Conservation (phyloP, 2,113 vertebrate genomes). For the Crypturellus undulatus region DNA sequence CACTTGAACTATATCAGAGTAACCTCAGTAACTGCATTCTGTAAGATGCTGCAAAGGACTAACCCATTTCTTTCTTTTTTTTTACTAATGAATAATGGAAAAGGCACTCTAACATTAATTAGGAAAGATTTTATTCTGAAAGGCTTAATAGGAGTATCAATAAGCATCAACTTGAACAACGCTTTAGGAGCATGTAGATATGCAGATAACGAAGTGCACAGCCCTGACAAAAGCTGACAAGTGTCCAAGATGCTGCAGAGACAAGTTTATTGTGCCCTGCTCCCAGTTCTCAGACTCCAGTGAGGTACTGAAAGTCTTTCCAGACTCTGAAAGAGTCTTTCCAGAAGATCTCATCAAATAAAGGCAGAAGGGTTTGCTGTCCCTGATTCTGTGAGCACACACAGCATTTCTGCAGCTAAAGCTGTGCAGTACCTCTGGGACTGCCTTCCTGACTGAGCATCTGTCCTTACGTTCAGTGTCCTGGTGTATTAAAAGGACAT, state of each 20-base stretch:
- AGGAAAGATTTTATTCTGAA: slow-evolving; percentile 49
- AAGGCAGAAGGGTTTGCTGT: not conserved
- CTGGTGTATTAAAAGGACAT: accelerated
- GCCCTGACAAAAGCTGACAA: not conserved
- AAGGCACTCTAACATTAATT: slow-evolving; percentile 50
- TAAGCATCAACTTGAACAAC: slow-evolving; percentile 10
- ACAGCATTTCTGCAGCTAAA: not conserved
- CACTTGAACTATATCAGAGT: slow-evolving; percentile 33
- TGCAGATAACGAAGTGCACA: not conserved
- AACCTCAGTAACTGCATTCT: slow-evolving; percentile 42
- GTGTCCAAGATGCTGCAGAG: not conserved
- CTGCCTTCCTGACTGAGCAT: not conserved
- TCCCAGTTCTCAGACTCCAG: not conserved
- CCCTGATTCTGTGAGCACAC: not conserved
- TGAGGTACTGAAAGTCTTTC: not conserved
- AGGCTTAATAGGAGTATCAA: slow-evolving; percentile 58
- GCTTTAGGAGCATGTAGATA: not conserved
- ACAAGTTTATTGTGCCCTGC: not conserved
- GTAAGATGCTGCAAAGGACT: slow-evolving; percentile 37
- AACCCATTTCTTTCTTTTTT: slow-evolving; percentile 5
- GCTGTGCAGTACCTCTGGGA: not conserved
- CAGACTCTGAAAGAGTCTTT: too few species aligned
- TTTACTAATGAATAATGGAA: slow-evolving; percentile 65
- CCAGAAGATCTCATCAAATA: not conserved
- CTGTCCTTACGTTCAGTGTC: not conserved